phyloP scores from a whole-genome alignment of 2,888 invertebrate species.

The Rhogogaster chlorosoma region DNA sequence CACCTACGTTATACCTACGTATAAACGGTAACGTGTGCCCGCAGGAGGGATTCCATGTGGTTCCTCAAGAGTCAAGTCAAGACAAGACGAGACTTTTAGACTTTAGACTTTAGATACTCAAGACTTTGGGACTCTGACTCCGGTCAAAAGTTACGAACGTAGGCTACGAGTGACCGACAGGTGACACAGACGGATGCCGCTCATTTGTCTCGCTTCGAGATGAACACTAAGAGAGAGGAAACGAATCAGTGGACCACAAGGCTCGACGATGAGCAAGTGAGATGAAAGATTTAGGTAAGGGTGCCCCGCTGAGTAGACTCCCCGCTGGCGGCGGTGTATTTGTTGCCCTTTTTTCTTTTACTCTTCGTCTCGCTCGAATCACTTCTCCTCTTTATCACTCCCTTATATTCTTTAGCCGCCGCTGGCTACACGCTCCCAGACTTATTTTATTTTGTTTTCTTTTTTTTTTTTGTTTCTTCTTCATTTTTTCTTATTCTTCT shows the following conservation, averaged over 20 bases:
- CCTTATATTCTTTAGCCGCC: slow-evolving; percentile 51
- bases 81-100: slow-evolving; percentile 9
- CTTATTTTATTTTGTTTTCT: not conserved
- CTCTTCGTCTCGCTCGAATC: slow-evolving; percentile 62
- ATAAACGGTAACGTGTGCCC: slow-evolving; percentile 1
- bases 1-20: not conserved
- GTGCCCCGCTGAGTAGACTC: slow-evolving; percentile 69
- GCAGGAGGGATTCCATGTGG: not conserved
- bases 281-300: slow-evolving; percentile 69
- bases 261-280: slow-evolving; percentile 51
- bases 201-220: slow-evolving; percentile 77
- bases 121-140: slow-evolving; percentile 54
- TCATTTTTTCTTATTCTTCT: slow-evolving; percentile 9
- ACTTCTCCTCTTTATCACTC: slow-evolving; percentile 55
- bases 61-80: not conserved
- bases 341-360: slow-evolving; percentile 68
- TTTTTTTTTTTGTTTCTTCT: slow-evolving; percentile 25
- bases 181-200: slow-evolving; percentile 77
- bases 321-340: slow-evolving; percentile 72
- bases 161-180: slow-evolving; percentile 72
- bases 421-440: slow-evolving; percentile 35
- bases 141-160: slow-evolving; percentile 72
- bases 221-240: slow-evolving; percentile 65
- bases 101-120: not conserved
- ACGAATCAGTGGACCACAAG: slow-evolving; percentile 50